Base-by-base conservation (phyloP, 2,888 invertebrate genomes). In the Agrotis exclamationis region DNA sequence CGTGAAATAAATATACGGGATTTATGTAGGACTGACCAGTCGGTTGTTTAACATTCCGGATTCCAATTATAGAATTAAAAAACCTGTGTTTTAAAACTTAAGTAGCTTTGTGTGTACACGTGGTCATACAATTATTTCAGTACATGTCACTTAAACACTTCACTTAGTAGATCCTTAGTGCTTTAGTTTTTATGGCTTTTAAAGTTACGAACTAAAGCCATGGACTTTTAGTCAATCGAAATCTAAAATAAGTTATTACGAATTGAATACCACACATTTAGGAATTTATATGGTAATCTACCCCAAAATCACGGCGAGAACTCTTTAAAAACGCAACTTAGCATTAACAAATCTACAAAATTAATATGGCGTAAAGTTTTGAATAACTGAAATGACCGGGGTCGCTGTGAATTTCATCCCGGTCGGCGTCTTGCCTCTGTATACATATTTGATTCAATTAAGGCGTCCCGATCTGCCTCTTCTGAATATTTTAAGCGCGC, bases 401-500 rank as follows among this genome's bases (percentile, higher is more conserved):
- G 69, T 72, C 62, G 66, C 73, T 45, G 69, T 50, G 68, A 76
- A 63, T 71, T 79, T 67, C 73, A 62, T 73, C 56, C 50, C 69
- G 44, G 70, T 62, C 62, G 53, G 57, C 63, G 63, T 70, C 60
- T 66, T 67, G 64, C 59, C 56, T 62, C 69, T 65, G 70, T 79
- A 71, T 80, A 81, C 81, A 83, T 84, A 84, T 85, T 86, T 80
- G 74, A 86, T 85, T 86, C 82, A 87, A 87, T 87, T 85, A 87
- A 85, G 72, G 66, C 78, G 50, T 58, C 51, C 73, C 67, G 60
- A 81, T 78, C 67, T 68, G 50, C 68, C 74, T 53, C 56, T 3
- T n/a, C 73, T 80, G 82, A 82, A 85, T 85, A 80, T 85, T 85
- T 77, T 64, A 85, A 65, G 11, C 44, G 50, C 7, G 48, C 28